Base-by-base conservation (phyloP, 2,113 vertebrate species). In the Platichthys flesus region DNA sequence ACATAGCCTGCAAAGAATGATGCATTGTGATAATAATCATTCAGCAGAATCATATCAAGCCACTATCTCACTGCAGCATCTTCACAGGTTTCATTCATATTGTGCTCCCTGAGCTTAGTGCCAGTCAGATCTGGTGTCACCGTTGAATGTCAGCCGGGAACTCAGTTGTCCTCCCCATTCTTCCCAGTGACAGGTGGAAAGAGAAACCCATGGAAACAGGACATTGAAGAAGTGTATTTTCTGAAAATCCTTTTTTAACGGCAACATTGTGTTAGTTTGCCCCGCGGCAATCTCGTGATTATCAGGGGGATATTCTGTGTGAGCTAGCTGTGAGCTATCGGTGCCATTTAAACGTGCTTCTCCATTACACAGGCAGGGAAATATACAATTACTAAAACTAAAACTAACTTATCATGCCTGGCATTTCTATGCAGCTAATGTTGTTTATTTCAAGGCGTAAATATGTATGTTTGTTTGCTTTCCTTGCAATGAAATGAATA, bases 161-260 rank as follows among this genome's bases (percentile, higher is more conserved):
- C 77, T 90, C 59, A 18, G 60, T 73, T 90, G 78, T 88, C 87
- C 74, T 87, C 16, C 60, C 69, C 37, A 84, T 93, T 91, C 85
- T 89, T 90, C 83, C 67, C 12, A 5, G 49, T 90, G 87, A 90
- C 90, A 88, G 85, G 88, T 92, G 85, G 88, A 92, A 90, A 83
- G 74, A 57, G 74, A 90, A 90, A 49, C 61, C 78, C 88, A 60
- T 73, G 84, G 85, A 88, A 91, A 85, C 67, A 35, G 80, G 89
- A 88, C 87, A 89, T 79, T 71, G 81, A 79, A 72, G 79, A 82
- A 78, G 82, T 49, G 72, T 57, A 57, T 76, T 86, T 82, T 88
- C 68, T 58, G 55, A 74, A 74, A 64, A 81, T 68, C 77, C 80
- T 85, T 87, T 47, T 86, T 71, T 76, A 74, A 73, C 58, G 5